These are phyloP conservation scores for Tinamus guttatus DNA, from an alignment of 2,113 vertebrate genomes.

Conservation along the genomic window DNA sequence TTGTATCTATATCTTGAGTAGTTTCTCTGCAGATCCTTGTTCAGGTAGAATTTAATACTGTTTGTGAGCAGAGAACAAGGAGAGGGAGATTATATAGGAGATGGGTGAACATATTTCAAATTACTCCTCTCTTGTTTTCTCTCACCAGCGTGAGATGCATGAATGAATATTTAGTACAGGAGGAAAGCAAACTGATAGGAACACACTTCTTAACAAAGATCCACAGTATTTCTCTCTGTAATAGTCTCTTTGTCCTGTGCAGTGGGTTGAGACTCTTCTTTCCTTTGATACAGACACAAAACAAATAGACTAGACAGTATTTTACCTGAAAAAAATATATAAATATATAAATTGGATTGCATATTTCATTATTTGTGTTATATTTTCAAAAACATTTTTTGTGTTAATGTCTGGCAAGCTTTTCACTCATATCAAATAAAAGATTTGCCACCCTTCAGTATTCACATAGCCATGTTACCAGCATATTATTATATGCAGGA, in stretches of 20 bases:
- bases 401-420: not conserved
- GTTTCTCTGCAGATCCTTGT: not conserved
- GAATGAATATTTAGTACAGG: conserved; percentile 35
- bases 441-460: not conserved
- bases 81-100: not conserved
- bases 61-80: not conserved
- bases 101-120: not conserved
- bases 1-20: not conserved
- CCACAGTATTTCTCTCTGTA: not conserved
- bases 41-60: not conserved
- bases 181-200: not conserved
- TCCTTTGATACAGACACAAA: not conserved
- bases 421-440: not conserved
- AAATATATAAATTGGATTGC: not conserved
- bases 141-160: not conserved
- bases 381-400: not conserved
- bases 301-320: not conserved
- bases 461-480: not conserved
- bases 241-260: not conserved
- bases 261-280: not conserved
- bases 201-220: not conserved
- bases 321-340: not conserved
- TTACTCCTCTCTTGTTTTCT: not conserved
- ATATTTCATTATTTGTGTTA: not conserved
- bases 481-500: too few species aligned